Conservation (phyloP, 2,797 vertebrate genomes). For the Helicolenus hilgendorfi region DNA sequence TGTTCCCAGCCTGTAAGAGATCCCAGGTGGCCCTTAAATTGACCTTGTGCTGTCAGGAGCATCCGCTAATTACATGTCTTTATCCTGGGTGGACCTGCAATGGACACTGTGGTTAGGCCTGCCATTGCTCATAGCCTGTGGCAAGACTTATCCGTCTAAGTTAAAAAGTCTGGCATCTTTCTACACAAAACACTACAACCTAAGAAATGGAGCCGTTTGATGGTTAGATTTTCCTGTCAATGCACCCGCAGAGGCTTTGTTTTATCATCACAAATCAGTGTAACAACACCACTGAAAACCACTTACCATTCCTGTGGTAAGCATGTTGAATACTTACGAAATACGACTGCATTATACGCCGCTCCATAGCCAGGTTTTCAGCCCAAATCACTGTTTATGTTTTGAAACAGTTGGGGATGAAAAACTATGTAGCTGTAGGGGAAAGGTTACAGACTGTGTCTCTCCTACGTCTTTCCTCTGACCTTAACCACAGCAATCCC, state of each 20-base stretch:
- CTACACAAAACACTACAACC: background rate
- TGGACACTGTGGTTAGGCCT: slow-evolving; percentile 44
- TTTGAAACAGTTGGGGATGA: background rate
- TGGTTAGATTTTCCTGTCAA: background rate
- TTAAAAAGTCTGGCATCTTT: background rate
- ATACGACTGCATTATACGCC: background rate
- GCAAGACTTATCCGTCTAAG: background rate
- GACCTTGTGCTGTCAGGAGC: slow-evolving; percentile 56
- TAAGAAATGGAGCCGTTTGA: background rate
- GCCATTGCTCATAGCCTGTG: slow-evolving; percentile 39
- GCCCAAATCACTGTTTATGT: background rate
- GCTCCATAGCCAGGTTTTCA: background rate
- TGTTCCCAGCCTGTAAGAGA: slow-evolving; percentile 28
- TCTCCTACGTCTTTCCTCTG: background rate
- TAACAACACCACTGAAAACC: background rate
- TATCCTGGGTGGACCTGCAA: slow-evolving; percentile 52
- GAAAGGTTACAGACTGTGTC: background rate
- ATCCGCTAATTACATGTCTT: slow-evolving; percentile 66
- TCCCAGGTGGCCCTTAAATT: slow-evolving; percentile 65
- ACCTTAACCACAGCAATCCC: background rate
- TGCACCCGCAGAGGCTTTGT: background rate
- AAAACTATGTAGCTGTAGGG: background rate
- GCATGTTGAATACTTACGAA: background rate
- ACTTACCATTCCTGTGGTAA: background rate
- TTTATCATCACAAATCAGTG: background rate